Base-by-base conservation (phyloP, 2,113 vertebrate genomes). In the Isichthys henryi region DNA sequence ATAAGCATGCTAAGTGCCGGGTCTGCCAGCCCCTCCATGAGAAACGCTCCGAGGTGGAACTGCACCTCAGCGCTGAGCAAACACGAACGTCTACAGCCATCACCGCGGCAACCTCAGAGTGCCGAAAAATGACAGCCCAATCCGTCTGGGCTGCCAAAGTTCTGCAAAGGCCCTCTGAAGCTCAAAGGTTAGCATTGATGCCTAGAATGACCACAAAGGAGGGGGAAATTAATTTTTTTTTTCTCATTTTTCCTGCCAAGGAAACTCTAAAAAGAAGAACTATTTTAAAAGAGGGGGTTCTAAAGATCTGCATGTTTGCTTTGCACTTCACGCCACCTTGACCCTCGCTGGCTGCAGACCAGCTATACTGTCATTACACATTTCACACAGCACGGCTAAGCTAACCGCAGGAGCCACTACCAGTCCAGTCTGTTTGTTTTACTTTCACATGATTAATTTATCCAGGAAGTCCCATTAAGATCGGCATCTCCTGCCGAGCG, bases 381-480 rank as follows among this genome's bases (percentile, higher is more conserved):
- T 90, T 90, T 90, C 89, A 90, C 80, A 89, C 52, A 50, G 52
- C 85, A 58, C 43, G 80, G 88, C 89, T 85, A 77, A 90, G 46
- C 85, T 86, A 90, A 91, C 91, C 92, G 66, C 91, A 91, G 15
- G 70, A 88, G 46, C 87, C 92, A 86, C 88, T 80, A 31, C 49
- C 88, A 91, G 91, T 92, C 90, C 89, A 88, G 92, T 91, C 91
- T 95, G 94, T 95, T 95, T 94, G 93, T 94, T 95, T 95, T 94
- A 93, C 77, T 94, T 93, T 90, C 86, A 93, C 93, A 94, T 96
- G 93, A 94, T 92, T 95, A 93, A 95, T 96, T 96, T 94, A 94
- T 90, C 91, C 92, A 94, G 93, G 94, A 95, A 95, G 93, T 92
- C 92, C 93, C 93, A 95, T 95, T 94, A 94, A 94, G 95, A 96